Evolutionary conservation across 2,797 vertebrate species (phyloP), one percentile per base, ranked within the genome.

Genomic region (Labeo calbasu): DNA sequence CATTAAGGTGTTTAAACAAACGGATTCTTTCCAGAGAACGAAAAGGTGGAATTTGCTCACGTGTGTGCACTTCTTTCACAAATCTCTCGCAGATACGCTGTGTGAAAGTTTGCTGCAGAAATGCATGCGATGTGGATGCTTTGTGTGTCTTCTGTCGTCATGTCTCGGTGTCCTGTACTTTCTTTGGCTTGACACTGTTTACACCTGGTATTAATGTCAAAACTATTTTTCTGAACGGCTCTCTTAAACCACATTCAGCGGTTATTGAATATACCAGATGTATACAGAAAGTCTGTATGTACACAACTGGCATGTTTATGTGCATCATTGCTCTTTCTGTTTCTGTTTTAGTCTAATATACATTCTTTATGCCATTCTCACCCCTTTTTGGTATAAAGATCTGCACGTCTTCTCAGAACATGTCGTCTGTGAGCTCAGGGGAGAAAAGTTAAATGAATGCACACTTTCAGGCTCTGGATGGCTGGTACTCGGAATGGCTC

Each of bases 1-100:
- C 4, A 17, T 82, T 17, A 40, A 46, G 68, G 19, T 25, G 57
- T 66, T 43, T 55, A 28, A 57, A 77, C 69, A 82, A n/a, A 73
- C 57, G 51, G 77, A 86, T 51, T 71, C 25, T 77, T 32, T 83
- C 48, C 28, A 68, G 76, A 88, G 50, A 57, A 66, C 76, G 92
- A 92, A 94, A 36, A 93, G 92, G 92, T 93, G 93, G 88, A 92
- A 88, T 89, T 76, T 61, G 82, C 89, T 91, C 83, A 84, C 80
- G 83, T 87, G 84, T 68, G 82, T 89, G 89, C 88, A 87, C 89
- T 86, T 90, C 84, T 89, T 87, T 88, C 84, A 84, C 57, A 63
- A 72, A 0, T 85, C 57, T 89, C 2, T 32, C 4, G 23, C 63
- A 83, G 72, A 82, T 82, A 69, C 1, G 21, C 79, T 75, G 81